Evolutionary conservation across 2,113 vertebrate genomes (phyloP).

Genomic region (Glaucomys volans): DNA sequence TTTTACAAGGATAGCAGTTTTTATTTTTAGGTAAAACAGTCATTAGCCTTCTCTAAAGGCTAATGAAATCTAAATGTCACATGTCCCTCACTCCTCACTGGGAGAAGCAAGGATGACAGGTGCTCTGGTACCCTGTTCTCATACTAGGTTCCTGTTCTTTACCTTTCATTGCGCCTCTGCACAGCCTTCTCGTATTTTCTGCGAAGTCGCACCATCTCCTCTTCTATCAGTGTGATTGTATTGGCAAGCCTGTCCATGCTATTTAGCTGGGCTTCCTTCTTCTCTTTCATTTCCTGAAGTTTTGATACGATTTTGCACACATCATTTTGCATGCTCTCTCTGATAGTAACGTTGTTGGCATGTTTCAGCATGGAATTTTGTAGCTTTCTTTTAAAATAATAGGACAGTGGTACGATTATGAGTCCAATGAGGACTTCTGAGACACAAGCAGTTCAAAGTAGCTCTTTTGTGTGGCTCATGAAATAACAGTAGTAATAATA

Average conservation of each 20-base stretch:
- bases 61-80: not conserved
- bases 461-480: not conserved
- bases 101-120: not conserved
- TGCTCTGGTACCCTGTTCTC: not conserved
- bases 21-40: not conserved
- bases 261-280: constrained; percentile 86
- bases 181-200: constrained; percentile 87
- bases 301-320: constrained; percentile 84
- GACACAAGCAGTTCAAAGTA: not conserved
- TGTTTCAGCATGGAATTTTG: constrained; percentile 91
- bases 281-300: constrained; percentile 87
- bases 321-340: constrained; percentile 88
- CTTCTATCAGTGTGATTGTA: constrained; percentile 86
- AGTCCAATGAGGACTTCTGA: not conserved
- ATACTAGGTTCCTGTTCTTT: not conserved
- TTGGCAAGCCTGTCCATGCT: constrained; percentile 87
- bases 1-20: not conserved
- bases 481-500: not conserved
- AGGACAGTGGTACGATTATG: not conserved
- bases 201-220: constrained; percentile 87
- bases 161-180: constrained; percentile 91
- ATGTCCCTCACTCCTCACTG: not conserved
- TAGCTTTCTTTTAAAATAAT: constrained; percentile 85
- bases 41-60: not conserved
- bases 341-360: constrained; percentile 86